These are phyloP conservation scores for Psophia crepitans DNA, from an alignment of 2,113 vertebrate genomes.

Conservation along the genomic window DNA sequence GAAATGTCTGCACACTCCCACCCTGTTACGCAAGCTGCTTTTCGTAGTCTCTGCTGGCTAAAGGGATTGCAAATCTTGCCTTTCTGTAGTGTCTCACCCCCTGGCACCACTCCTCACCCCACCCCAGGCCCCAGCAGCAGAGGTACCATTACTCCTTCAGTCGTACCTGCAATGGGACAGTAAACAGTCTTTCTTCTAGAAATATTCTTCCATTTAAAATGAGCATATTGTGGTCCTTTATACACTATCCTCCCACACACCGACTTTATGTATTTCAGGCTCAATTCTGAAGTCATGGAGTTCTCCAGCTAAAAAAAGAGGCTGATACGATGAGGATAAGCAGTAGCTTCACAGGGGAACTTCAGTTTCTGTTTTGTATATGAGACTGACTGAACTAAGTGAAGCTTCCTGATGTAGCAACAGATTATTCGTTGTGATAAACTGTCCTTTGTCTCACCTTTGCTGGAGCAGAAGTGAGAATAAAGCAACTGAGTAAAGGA, in stretches of 20 bases:
- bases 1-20: constrained; percentile 32
- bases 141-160: neutral
- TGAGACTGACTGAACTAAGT: neutral
- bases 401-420: neutral
- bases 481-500: neutral
- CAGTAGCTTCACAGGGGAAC: neutral
- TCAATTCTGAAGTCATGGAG: neutral
- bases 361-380: neutral
- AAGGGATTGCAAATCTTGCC: constrained; percentile 53
- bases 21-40: constrained; percentile 49
- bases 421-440: neutral
- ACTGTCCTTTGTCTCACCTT: neutral
- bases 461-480: neutral
- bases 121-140: neutral
- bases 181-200: neutral
- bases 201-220: constrained; percentile 3
- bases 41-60: constrained; percentile 33
- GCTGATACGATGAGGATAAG: neutral
- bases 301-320: neutral
- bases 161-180: constrained; percentile 6
- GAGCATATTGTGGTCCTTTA: neutral
- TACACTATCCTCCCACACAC: neutral
- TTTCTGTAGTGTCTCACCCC: neutral
- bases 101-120: neutral
- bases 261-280: neutral